Evolutionary conservation across 2,797 vertebrate species (phyloP).

Genomic region (Anguilla anguilla): DNA sequence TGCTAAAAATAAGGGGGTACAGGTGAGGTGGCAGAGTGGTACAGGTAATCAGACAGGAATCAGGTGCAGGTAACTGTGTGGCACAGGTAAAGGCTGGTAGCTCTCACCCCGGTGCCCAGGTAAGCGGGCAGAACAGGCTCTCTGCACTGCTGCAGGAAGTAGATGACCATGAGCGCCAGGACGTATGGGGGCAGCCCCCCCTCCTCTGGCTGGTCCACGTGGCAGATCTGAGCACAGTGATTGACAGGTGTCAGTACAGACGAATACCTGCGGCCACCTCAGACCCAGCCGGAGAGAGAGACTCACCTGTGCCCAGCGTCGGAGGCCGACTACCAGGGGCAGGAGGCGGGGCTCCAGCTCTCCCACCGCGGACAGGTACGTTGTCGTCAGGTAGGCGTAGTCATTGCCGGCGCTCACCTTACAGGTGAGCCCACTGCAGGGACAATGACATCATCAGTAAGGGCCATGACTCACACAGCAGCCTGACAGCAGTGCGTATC

Average conservation of each 20-base stretch:
- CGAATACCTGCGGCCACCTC: background rate
- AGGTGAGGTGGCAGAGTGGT: background rate
- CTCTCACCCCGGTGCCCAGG: slow-evolving; percentile 40
- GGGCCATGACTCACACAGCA: background rate
- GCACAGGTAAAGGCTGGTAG: background rate
- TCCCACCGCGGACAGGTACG: slow-evolving; percentile 79
- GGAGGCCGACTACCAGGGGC: slow-evolving; percentile 82
- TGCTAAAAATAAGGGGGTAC: too few relatives aligned
- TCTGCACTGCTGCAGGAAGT: slow-evolving; percentile 90
- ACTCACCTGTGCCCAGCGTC: slow-evolving; percentile 87
- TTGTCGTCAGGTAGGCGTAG: slow-evolving; percentile 85
- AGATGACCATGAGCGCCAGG: slow-evolving; percentile 88
- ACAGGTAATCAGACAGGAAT: too few relatives aligned
- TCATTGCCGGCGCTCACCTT: slow-evolving; percentile 96
- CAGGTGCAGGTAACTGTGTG: too few relatives aligned
- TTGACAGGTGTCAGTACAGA: background rate
- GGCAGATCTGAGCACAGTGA: slow-evolving; percentile 77
- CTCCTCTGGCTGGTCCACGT: slow-evolving; percentile 86
- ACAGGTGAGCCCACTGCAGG: slow-evolving; percentile 84
- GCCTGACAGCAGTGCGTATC: background rate
- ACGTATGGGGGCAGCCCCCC: slow-evolving; percentile 88
- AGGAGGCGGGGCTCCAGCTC: slow-evolving; percentile 73
- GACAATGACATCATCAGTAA: slow-evolving; percentile 22
- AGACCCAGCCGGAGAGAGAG: background rate
- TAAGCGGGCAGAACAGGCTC: slow-evolving; percentile 86